A percentile compares a stretch with the other conserved stretches of the same genome.
Conservation (phyloP, 2,888 invertebrate species). For the Drepanosiphum platanoidis region DNA sequence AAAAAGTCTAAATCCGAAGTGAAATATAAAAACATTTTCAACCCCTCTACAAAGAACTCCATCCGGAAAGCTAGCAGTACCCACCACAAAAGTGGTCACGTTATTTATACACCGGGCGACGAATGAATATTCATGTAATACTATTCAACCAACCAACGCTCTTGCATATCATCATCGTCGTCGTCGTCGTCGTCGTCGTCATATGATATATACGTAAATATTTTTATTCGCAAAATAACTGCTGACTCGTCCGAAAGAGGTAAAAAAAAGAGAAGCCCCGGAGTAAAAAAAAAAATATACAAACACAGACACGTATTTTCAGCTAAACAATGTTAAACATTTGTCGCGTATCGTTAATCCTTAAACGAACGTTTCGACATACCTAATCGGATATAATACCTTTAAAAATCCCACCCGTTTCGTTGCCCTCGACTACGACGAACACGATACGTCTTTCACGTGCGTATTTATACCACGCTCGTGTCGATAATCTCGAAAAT, state of each 20-base stretch:
- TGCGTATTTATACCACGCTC: too few species aligned
- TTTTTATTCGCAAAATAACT: constrained; percentile 28
- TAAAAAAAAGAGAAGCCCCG: not conserved
- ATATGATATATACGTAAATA: constrained; percentile 18
- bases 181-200: constrained; percentile 29
- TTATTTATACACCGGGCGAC: constrained; percentile 45
- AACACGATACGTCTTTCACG: too few species aligned
- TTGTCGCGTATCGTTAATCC: constrained; percentile 5
- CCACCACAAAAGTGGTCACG: constrained; percentile 39
- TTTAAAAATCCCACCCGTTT: not conserved
- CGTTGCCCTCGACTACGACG: not conserved
- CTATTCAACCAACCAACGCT: constrained; percentile 37
- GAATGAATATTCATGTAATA: constrained; percentile 56
- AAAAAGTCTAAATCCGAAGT: constrained; percentile 1
- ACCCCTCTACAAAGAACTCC: constrained; percentile 20
- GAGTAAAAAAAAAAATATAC: constrained; percentile 1
- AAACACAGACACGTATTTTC: not conserved
- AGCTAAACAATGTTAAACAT: constrained; percentile 25
- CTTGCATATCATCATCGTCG: constrained; percentile 42
- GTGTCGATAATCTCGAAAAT: too few species aligned
- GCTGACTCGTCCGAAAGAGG: not conserved
- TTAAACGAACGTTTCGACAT: constrained; percentile 8
- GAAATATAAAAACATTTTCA: constrained; percentile 27
- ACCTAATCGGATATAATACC: constrained; percentile 18
- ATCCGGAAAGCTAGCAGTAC: constrained; percentile 34